Base-by-base conservation (phyloP, 1,140 invertebrate genomes). In the Mactra quadrangularis region DNA sequence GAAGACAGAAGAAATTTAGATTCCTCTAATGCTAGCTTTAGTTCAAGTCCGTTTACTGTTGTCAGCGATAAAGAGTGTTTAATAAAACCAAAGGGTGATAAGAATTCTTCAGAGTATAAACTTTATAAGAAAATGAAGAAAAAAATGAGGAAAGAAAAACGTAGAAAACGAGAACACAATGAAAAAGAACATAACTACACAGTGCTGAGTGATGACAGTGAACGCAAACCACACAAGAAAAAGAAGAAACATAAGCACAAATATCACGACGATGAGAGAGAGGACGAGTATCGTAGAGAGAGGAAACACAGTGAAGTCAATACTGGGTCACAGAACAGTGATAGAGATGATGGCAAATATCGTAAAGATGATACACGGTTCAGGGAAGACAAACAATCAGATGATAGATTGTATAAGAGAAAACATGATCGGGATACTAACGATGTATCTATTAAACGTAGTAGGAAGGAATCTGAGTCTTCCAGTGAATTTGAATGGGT, bases 131-230 rank as follows among this genome's bases (percentile, higher is more conserved):
- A 78, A 55, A 13, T 15, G 29, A 76, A 76, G 17, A 89, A 90
- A 62, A 89, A 90, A 62, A 85, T 85, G 66, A 89, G 89, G 75
- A 89, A 86, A 45, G 84, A 86, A 57, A 84, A 85, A 52, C 84
- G 85, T 25, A 64, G 86, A 31, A 86, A 85, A 50, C 84, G 83
- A 55, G 68, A 87, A 15, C 71, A 85, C 52, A 70, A 74, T 33
- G 76, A 86, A 13, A 64, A 50, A 19, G 75, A 86, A 27, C 85
- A 83, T 38, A 84, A 57, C 79, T 87, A 81, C 52, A 76, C 19
- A 29, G 71, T 25, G 76, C 64, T 68, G 66, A 74, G 29, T 82
- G 83, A 68, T 31, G 38, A 47, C 25, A 77, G 50, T 41, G 50
- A 7, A 38, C 38, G 41, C 22, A 38, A 72, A 25, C 50, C 35